Evolutionary conservation across 2,888 invertebrate genomes (phyloP).

Genomic region (Allolobophora icterica): DNA sequence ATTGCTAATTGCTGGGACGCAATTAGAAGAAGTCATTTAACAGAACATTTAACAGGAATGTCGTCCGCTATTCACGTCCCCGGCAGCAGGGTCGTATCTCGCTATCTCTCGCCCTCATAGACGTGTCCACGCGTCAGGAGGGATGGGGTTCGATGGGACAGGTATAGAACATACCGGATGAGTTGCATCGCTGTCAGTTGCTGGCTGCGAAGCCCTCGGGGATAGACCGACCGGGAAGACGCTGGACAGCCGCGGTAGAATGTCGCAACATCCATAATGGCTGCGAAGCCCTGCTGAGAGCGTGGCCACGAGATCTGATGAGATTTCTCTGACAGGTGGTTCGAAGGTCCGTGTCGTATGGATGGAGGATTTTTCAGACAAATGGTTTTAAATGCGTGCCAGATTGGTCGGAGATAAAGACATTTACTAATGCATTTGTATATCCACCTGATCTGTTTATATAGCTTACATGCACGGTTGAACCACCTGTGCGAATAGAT

Average conservation of each 20-base stretch:
- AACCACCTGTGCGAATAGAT: not conserved
- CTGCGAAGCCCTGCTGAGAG: not conserved
- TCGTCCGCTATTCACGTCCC: not conserved
- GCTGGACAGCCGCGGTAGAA: not conserved
- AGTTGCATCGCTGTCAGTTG: not conserved
- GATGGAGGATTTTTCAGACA: not conserved
- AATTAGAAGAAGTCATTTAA: slow-evolving; percentile 17
- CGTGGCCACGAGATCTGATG: not conserved
- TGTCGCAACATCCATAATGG: not conserved
- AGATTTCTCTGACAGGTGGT: slow-evolving; percentile 11
- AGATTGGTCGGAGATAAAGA: not conserved
- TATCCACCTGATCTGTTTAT: not conserved
- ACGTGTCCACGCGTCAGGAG: not conserved
- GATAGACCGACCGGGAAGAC: not conserved
- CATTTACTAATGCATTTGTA: not conserved
- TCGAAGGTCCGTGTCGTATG: not conserved
- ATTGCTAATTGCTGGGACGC: slow-evolving; percentile 17
- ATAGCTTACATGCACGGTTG: not conserved
- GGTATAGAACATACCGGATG: not conserved
- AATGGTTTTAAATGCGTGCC: not conserved
- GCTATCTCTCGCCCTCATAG: not conserved
- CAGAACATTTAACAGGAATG: slow-evolving; percentile 17
- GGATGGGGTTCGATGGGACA: not conserved
- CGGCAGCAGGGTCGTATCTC: not conserved
- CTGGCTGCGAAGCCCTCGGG: not conserved